Evolutionary conservation across 2,113 vertebrate genomes (phyloP).

Genomic region (Helogale parvula): DNA sequence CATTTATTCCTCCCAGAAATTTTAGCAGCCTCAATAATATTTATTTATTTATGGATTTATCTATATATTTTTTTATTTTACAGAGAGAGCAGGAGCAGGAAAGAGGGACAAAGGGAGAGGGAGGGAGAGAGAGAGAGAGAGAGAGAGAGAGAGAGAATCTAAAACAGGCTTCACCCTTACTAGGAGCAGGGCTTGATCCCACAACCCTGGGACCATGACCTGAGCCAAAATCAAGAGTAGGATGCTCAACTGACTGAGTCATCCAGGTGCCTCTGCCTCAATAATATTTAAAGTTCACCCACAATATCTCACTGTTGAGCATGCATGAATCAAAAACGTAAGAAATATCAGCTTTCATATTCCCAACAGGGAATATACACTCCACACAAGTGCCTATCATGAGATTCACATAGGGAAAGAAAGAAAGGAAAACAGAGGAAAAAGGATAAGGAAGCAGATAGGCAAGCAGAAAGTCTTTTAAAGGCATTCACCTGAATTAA

Average conservation of each 20-base stretch:
- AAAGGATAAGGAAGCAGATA: background rate
- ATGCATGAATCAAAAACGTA: background rate
- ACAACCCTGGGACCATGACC: too few species aligned
- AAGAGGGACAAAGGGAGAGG: too few species aligned
- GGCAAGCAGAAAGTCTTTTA: background rate
- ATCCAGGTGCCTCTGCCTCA: background rate
- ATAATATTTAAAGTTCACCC: background rate
- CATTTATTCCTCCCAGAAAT: background rate
- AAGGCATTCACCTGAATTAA: background rate
- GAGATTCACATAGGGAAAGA: background rate
- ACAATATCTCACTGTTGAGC: background rate
- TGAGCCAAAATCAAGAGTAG: too few species aligned
- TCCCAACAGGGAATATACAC: background rate
- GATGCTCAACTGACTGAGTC: too few species aligned
- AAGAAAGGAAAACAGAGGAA: background rate
- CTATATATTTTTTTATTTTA: too few species aligned
- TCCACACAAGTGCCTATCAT: background rate
- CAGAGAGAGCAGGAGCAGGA: too few species aligned
- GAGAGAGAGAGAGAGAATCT: too few species aligned
- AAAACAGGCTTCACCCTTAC: too few species aligned
- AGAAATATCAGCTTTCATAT: background rate
- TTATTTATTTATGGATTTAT: background rate
- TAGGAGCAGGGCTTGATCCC: too few species aligned
- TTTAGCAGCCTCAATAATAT: background rate
- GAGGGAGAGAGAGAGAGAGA: too few species aligned